Evolutionary conservation across 2,797 vertebrate genomes (phyloP).

Genomic region (Anisognathus igniventris): DNA sequence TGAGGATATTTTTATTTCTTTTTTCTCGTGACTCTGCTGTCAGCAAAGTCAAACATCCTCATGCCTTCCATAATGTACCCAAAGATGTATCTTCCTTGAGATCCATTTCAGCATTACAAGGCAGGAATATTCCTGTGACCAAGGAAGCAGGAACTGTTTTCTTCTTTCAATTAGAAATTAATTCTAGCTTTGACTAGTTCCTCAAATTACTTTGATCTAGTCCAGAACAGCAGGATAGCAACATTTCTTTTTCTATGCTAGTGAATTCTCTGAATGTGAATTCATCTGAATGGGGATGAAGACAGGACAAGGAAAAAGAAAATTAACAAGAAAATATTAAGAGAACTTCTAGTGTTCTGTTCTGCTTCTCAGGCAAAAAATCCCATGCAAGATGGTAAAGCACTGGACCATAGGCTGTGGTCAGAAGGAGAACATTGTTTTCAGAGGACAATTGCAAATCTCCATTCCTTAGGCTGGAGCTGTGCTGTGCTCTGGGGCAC

Average conservation of each 20-base stretch:
- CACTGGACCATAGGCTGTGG: background rate
- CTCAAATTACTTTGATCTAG: background rate
- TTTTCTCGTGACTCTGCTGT: background rate
- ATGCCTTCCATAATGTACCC: background rate
- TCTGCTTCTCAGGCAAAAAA: background rate
- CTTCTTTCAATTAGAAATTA: background rate
- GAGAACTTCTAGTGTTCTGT: background rate
- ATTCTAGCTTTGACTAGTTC: background rate
- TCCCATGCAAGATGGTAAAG: background rate
- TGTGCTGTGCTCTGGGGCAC: background rate
- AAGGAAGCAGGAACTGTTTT: background rate
- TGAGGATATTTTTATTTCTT: background rate
- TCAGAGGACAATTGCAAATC: background rate
- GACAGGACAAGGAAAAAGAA: background rate
- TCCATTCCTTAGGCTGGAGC: background rate
- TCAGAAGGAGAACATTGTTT: background rate
- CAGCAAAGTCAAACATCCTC: background rate
- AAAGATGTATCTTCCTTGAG: background rate
- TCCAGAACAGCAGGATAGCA: background rate
- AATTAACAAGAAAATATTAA: background rate
- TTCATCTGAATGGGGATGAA: background rate
- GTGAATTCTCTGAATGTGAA: background rate
- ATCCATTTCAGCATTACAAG: background rate
- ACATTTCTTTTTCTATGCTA: background rate
- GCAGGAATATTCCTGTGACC: background rate